phyloP scores from a whole-genome alignment of 1,140 invertebrate species.

The Rhysida immarginata region DNA sequence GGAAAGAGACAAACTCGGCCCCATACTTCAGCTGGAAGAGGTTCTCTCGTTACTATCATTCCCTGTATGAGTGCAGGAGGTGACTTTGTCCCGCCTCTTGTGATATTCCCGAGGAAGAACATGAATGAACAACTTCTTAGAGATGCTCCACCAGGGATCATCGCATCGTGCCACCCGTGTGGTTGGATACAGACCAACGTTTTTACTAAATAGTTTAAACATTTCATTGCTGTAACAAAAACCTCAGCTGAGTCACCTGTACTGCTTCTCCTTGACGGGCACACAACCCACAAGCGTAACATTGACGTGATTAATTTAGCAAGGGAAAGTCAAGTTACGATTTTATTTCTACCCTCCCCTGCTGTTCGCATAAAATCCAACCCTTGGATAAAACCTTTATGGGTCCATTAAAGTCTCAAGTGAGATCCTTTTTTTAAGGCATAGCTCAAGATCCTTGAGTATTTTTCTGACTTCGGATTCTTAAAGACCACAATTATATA shows the following conservation, averaged over 20 bases:
- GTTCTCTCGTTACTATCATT: not conserved
- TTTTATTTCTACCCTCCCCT: not conserved
- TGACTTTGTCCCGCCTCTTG: not conserved
- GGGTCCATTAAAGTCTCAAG: not conserved
- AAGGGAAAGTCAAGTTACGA: not conserved
- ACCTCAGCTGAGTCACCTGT: slow-evolving; percentile 19
- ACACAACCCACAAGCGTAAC: slow-evolving; percentile 11
- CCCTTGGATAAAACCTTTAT: not conserved
- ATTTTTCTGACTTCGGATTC: no score
- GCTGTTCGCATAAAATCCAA: not conserved
- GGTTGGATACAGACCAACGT: slow-evolving; percentile 19
- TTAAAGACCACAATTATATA: no score
- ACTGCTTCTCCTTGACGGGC: slow-evolving; percentile 27
- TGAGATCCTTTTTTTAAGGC: not conserved
- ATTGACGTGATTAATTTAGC: slow-evolving; percentile 1
- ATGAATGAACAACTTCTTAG: not conserved
- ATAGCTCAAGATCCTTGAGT: not conserved
- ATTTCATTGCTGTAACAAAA: slow-evolving; percentile 21
- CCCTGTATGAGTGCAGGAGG: not conserved
- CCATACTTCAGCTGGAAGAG: slow-evolving; percentile 1
- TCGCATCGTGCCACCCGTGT: not conserved
- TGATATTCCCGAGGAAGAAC: not conserved
- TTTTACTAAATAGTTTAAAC: slow-evolving; percentile 27
- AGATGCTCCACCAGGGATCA: not conserved
- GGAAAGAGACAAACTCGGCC: slow-evolving; percentile 9